Evolutionary conservation across 2,797 vertebrate genomes (phyloP).

Genomic region (Potorous gilbertii): DNA sequence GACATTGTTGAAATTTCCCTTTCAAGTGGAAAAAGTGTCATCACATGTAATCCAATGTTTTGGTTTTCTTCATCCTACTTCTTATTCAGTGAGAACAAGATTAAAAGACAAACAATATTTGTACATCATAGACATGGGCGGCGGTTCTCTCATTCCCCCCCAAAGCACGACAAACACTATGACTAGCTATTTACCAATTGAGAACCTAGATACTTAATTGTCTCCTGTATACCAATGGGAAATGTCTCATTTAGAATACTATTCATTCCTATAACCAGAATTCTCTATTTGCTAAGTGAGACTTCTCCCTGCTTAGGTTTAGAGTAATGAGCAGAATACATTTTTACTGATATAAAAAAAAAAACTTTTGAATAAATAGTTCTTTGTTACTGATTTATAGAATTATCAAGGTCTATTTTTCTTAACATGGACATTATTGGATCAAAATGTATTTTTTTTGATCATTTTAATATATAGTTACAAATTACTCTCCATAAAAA

Average conservation of each 20-base stretch:
- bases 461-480: not conserved
- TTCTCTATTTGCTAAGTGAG: not conserved
- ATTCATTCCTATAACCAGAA: not conserved
- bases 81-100: not conserved
- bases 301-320: not conserved
- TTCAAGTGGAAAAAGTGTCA: not conserved
- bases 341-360: not conserved
- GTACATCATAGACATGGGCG: not conserved
- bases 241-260: not conserved
- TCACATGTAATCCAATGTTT: not conserved
- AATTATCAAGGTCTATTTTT: not conserved
- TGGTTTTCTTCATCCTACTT: not conserved
- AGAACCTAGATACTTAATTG: not conserved
- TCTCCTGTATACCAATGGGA: not conserved
- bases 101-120: not conserved
- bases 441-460: not conserved
- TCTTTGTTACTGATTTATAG: not conserved
- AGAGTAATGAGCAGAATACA: not conserved
- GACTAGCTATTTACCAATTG: not conserved
- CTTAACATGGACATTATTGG: not conserved
- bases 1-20: not conserved
- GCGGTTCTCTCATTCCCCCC: not conserved
- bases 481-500: not conserved
- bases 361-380: not conserved
- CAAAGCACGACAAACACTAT: not conserved